These are phyloP conservation scores for Tragelaphus buxtoni DNA, from an alignment of 2,113 vertebrate genomes.

Conservation along the genomic window DNA sequence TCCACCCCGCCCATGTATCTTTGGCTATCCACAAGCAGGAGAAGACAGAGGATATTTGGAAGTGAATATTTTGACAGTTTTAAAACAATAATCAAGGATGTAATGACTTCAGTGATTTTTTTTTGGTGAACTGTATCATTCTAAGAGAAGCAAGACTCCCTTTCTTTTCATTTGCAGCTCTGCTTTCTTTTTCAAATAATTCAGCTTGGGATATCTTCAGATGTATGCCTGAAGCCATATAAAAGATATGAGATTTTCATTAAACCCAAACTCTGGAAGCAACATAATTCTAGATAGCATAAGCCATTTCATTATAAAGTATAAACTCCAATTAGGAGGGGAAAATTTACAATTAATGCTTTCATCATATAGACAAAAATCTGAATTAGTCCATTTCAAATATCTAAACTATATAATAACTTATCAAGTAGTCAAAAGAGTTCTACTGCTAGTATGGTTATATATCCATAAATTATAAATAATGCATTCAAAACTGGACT, in stretches of 20 bases:
- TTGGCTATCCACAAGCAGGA: slow-evolving; percentile 32
- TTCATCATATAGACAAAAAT: not conserved
- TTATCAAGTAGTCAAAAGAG: not conserved
- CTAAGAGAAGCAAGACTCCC: not conserved
- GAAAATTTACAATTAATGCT: not conserved
- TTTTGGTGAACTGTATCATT: not conserved
- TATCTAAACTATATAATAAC: not conserved
- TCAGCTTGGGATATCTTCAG: slow-evolving; percentile 35
- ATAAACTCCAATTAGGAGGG: not conserved
- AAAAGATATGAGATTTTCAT: slow-evolving; percentile 67
- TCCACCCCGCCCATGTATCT: not conserved
- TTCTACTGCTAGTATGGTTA: not conserved
- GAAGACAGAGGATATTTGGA: slow-evolving; percentile 11
- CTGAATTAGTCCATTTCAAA: not conserved
- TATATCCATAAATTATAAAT: not conserved
- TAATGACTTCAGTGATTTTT: not conserved
- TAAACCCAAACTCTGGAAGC: slow-evolving; percentile 61
- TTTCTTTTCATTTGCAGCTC: slow-evolving; percentile 50
- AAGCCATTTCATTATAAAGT: slow-evolving; percentile 66
- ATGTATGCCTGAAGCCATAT: slow-evolving; percentile 28
- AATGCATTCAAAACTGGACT: not conserved
- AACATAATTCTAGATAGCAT: slow-evolving; percentile 61
- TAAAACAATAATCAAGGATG: not conserved
- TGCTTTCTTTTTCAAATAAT: slow-evolving; percentile 25
- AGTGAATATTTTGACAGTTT: not conserved